Evolutionary conservation across 2,888 invertebrate genomes (phyloP).

Genomic region (Cantharis rufa): DNA sequence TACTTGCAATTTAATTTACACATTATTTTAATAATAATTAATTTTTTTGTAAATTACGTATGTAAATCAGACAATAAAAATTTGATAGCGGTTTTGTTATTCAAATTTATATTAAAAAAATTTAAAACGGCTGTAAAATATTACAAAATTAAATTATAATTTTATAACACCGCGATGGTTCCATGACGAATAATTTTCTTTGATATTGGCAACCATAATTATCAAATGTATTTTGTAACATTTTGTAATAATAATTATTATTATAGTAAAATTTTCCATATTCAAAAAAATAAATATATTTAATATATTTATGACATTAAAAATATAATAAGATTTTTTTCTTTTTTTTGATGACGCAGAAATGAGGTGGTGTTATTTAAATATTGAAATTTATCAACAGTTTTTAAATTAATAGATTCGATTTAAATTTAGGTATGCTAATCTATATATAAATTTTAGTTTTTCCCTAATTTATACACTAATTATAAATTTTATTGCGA

Average conservation of each 20-base stretch:
- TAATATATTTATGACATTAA: not conserved
- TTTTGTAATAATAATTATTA: not conserved
- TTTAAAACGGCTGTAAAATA: not conserved
- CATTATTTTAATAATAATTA: not conserved
- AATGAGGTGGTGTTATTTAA: not conserved
- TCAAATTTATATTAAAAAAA: not conserved
- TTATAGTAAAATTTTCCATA: not conserved
- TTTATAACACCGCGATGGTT: not conserved
- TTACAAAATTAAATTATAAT: not conserved
- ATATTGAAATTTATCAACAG: not conserved
- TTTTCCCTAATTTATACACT: constrained; percentile 6
- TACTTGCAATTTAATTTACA: not conserved
- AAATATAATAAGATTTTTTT: not conserved
- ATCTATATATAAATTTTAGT: constrained; percentile 5
- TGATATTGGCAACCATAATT: not conserved
- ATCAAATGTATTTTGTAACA: not conserved
- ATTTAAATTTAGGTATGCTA: constrained; percentile 6
- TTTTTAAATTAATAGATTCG: not conserved
- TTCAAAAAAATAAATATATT: not conserved
- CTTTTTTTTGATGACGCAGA: not conserved
- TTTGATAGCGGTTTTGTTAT: not conserved
- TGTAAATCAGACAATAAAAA: not conserved
- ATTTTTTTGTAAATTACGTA: not conserved
- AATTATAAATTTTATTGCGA: not conserved
- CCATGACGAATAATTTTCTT: not conserved